phyloP scores from a whole-genome alignment of 2,888 invertebrate genomes.

The Drosophila acutilabella region DNA sequence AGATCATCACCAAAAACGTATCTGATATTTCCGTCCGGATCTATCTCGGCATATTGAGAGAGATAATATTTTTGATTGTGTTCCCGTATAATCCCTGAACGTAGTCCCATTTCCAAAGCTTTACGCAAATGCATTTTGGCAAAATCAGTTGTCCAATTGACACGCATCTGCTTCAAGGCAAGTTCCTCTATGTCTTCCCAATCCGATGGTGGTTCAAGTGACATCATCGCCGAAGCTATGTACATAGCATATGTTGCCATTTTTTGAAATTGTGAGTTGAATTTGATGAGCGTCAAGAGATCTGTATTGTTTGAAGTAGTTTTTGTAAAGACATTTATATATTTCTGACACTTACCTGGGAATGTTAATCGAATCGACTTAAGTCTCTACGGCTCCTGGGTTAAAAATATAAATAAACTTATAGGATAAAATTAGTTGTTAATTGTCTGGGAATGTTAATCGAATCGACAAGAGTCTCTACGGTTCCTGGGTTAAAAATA shows the following conservation, averaged over 20 bases:
- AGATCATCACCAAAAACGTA: conserved; percentile 27
- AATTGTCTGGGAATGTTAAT: too few relatives aligned
- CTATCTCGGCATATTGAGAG: conserved; percentile 44
- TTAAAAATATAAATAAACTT: too few relatives aligned
- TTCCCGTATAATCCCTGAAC: conserved; percentile 36
- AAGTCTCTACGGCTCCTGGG: too few relatives aligned
- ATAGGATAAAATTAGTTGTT: too few relatives aligned
- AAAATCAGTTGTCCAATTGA: conserved; percentile 14
- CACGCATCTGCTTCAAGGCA: conserved; percentile 10
- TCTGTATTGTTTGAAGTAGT: background rate
- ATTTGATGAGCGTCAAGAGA: background rate
- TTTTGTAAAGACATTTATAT: background rate
- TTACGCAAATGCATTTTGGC: conserved; percentile 26
- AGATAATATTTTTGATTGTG: conserved; percentile 50
- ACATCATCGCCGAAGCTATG: conserved; percentile 33
- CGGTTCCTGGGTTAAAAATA: too few relatives aligned
- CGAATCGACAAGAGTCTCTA: too few relatives aligned
- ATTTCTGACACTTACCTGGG: too few relatives aligned
- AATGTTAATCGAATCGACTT: too few relatives aligned
- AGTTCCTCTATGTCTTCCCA: conserved; percentile 35
- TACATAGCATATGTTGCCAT: conserved; percentile 31
- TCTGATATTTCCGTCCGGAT: conserved; percentile 8
- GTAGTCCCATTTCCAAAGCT: conserved; percentile 41
- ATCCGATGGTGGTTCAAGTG: conserved; percentile 32
- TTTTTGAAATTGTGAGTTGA: background rate